Conservation (phyloP, 2,113 vertebrate species). For the Coregonus clupeaformis region DNA sequence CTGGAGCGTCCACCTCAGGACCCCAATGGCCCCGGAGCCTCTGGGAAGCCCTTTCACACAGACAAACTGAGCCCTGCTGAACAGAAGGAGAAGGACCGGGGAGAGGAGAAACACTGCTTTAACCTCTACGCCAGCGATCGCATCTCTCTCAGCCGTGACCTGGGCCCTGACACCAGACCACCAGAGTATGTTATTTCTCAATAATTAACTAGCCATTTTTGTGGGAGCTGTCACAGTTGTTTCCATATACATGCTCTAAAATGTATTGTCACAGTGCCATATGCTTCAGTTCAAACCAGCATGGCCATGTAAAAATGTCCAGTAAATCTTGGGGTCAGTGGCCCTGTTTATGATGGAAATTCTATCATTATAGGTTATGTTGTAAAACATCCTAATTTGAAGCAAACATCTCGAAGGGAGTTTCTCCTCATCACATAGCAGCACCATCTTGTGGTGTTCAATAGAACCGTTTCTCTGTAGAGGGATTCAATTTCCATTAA, state of each 20-base stretch:
- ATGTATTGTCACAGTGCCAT: not conserved
- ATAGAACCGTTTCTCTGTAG: constrained; percentile 8
- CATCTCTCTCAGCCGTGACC: constrained; percentile 93
- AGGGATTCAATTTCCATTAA: not conserved
- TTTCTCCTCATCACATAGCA: not conserved
- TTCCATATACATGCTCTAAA: not conserved
- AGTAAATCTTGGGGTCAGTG: not conserved
- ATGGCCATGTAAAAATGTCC: not conserved
- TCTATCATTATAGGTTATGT: not conserved
- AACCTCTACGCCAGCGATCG: constrained; percentile 95
- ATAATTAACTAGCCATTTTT: not conserved
- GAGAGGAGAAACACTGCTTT: constrained; percentile 95
- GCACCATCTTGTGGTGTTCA: constrained; percentile 48
- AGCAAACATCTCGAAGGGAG: not conserved
- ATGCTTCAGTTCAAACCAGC: not conserved
- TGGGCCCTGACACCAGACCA: constrained; percentile 94
- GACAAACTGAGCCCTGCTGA: constrained; percentile 80
- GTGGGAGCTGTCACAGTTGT: not conserved
- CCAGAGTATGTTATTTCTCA: constrained; percentile 86
- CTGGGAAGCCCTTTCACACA: constrained; percentile 85
- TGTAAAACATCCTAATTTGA: not conserved
- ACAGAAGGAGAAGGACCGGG: constrained; percentile 87
- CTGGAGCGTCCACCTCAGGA: constrained; percentile 87
- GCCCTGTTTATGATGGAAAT: not conserved
- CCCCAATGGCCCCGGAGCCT: constrained; percentile 86